These are phyloP conservation scores for Mus caroli DNA, from an alignment of 2,797 vertebrate species.

Conservation along the genomic window DNA sequence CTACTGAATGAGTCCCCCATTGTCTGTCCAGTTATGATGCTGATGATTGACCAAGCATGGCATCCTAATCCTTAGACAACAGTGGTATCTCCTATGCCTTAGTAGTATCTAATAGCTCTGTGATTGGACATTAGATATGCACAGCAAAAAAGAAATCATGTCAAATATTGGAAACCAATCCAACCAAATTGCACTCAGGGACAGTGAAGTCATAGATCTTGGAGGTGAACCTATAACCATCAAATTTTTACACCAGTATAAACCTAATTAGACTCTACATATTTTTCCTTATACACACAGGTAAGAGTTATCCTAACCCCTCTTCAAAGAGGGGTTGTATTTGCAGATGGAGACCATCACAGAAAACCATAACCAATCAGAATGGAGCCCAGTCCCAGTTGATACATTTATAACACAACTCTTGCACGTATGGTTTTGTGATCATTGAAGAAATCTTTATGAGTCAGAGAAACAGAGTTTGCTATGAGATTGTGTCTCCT, in stretches of 20 bases:
- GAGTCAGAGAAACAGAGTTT: not conserved
- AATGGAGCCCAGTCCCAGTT: not conserved
- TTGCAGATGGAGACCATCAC: not conserved
- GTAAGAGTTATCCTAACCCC: not conserved
- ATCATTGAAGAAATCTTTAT: not conserved
- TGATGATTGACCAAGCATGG: not conserved
- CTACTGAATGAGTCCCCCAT: not conserved
- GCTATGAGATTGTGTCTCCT: not conserved
- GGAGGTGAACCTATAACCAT: not conserved
- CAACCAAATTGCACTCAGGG: too few relatives aligned
- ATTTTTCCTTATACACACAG: not conserved
- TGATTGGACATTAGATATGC: not conserved
- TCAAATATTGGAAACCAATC: not conserved
- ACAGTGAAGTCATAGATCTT: not conserved
- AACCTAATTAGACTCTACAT: not conserved
- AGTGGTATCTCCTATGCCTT: not conserved
- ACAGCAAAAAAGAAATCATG: not conserved
- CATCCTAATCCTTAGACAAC: not conserved
- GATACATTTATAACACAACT: not conserved
- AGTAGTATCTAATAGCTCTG: not conserved
- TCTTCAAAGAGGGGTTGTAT: not conserved
- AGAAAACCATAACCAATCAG: not conserved
- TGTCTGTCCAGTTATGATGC: not conserved
- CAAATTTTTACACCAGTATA: not conserved
- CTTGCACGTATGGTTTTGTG: not conserved